Conservation (phyloP, 2,888 invertebrate species). For the Oxyteleia sp. region DNA sequence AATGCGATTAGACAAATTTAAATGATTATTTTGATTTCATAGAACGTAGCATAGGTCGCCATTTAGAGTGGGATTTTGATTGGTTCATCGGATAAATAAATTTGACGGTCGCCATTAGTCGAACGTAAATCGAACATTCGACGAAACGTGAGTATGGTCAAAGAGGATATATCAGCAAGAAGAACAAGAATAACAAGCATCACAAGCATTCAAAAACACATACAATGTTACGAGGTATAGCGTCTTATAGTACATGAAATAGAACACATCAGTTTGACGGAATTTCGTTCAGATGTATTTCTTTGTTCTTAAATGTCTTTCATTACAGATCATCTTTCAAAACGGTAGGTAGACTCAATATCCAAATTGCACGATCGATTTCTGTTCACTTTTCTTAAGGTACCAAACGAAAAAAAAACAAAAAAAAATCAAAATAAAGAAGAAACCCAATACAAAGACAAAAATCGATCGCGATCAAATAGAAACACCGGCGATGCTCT, state of each 20-base stretch:
- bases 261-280: conserved; percentile 44
- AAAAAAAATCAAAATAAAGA: too few relatives aligned
- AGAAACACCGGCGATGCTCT: not conserved
- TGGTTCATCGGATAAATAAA: conserved; percentile 55
- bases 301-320: conserved; percentile 46
- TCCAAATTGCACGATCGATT: conserved; percentile 21
- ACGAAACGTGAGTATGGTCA: conserved; percentile 80
- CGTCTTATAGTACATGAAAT: conserved; percentile 40
- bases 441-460: too few relatives aligned
- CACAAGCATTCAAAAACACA: conserved; percentile 80
- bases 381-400: not conserved
- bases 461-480: conserved; percentile 2
- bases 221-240: conserved; percentile 75
- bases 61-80: conserved; percentile 66
- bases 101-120: conserved; percentile 54
- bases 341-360: conserved; percentile 61
- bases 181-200: conserved; percentile 78
- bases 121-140: conserved; percentile 74
- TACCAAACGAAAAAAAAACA: not conserved
- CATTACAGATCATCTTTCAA: conserved; percentile 56
- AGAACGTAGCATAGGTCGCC: conserved; percentile 54
- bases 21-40: conserved; percentile 44
- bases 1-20: conserved; percentile 63
- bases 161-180: conserved; percentile 79
- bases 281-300: conserved; percentile 30